A percentile compares a stretch with the other conserved stretches of the same genome.
These are phyloP conservation scores for Eueremaeus valkanovi DNA, from an alignment of 2,888 invertebrate genomes.

Conservation along the genomic window DNA sequence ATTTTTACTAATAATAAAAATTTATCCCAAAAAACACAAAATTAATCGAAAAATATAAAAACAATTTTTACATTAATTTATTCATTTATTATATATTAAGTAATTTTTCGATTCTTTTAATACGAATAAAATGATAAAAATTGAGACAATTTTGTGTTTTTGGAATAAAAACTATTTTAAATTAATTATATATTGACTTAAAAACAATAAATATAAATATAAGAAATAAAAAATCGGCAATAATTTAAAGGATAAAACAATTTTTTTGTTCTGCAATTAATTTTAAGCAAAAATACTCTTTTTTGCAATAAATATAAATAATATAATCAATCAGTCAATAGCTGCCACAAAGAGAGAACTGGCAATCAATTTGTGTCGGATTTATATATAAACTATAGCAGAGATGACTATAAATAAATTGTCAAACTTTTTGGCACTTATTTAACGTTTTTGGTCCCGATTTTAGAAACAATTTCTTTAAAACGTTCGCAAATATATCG, in stretches of 20 bases:
- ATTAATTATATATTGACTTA: too few species aligned
- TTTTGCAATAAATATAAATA: not conserved
- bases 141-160: too few species aligned
- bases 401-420: slow-evolving; percentile 8
- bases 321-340: slow-evolving; percentile 20
- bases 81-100: too few species aligned
- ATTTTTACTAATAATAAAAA: too few species aligned
- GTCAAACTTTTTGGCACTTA: not conserved
- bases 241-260: not conserved
- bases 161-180: too few species aligned
- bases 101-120: too few species aligned
- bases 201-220: too few species aligned
- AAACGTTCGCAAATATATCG: not conserved
- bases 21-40: too few species aligned
- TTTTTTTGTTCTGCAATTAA: not conserved
- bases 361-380: not conserved
- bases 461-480: slow-evolving; percentile 16
- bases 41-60: too few species aligned
- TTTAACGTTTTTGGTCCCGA: not conserved
- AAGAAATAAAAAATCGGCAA: not conserved
- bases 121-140: too few species aligned
- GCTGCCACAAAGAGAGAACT: not conserved
- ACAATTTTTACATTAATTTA: too few species aligned
- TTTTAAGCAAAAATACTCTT: not conserved
- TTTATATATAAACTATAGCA: not conserved